Base-by-base conservation (phyloP, 2,113 vertebrate species). In the Dendrocopos noguchii region DNA sequence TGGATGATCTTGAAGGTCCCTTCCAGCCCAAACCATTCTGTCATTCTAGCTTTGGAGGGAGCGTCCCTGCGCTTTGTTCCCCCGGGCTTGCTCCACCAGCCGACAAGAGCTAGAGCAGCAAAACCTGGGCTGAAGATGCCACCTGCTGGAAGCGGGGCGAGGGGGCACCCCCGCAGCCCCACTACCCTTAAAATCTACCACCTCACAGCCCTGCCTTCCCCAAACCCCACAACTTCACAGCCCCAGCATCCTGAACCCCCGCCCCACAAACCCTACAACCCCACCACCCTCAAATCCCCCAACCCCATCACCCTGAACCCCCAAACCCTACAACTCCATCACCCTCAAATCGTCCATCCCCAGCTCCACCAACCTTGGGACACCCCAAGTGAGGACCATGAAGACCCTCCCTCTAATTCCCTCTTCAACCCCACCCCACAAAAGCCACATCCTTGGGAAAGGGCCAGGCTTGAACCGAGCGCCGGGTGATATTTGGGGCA, bases 121-220 rank as follows among this genome's bases (percentile, higher is more conserved):
- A 87, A 87, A 22, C 16, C 63, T 11, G 73, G 71, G 57, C 18
- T 12, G 60, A n/a, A 83, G 87, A 55, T 86, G 84, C 95, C 95
- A 94, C 81, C 95, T 96, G 90, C 90, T 92, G 95, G 91, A 84
- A 65, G 77, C 9, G n/a, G 42, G 50, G 50, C 50, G 50, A 52
- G 50, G 22, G 22, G 50, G 50, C 50, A 52, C 5, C 14, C 78
- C 15, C 6, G 9, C 63, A 57, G 50, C 52, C 17, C 31, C 6
- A 3, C 10, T 22, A 42, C 28, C 50, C 31, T 11, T 25, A 52
- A 52, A 52, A 52, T 52, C 22, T 52, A 24, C 22, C 50, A 24
- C 50, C 50, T 25, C 53, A 16, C 53, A 55, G 53, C 27, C 53
- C 53, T 29, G 53, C 28, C 28, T 22, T 20, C 19, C 19, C 21